Conservation (phyloP, 2,888 invertebrate species). For the Luperina nickerlii region DNA sequence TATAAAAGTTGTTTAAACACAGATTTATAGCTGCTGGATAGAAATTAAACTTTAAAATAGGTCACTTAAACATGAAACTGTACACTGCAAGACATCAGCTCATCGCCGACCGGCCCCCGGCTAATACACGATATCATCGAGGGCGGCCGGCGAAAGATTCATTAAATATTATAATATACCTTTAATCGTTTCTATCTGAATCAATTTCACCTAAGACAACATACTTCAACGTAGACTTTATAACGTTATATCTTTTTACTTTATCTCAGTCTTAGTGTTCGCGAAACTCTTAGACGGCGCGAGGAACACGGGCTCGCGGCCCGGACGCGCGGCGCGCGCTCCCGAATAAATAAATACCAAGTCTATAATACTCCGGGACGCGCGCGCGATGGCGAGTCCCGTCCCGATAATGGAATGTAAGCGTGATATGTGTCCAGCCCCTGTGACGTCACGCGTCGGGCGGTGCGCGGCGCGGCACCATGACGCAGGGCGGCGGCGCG, state of each 20-base stretch:
- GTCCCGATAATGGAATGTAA: slow-evolving; percentile 90
- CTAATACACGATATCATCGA: slow-evolving; percentile 63
- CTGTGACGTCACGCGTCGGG: slow-evolving; percentile 74
- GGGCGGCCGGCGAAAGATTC: slow-evolving; percentile 78
- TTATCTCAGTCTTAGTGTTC: slow-evolving; percentile 90
- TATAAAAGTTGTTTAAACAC: slow-evolving; percentile 91
- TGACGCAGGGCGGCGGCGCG: slow-evolving; percentile 70
- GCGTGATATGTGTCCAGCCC: slow-evolving; percentile 81
- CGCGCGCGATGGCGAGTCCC: slow-evolving; percentile 81
- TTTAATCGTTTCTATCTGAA: slow-evolving; percentile 89
- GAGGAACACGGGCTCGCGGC: slow-evolving; percentile 78
- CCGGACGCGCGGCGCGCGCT: slow-evolving; percentile 63
- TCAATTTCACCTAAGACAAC: slow-evolving; percentile 90
- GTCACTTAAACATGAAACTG: slow-evolving; percentile 86
- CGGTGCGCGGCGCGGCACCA: slow-evolving; percentile 71
- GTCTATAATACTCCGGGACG: slow-evolving; percentile 88
- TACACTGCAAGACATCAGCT: slow-evolving; percentile 86
- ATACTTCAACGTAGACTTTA: slow-evolving; percentile 88
- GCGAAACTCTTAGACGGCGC: slow-evolving; percentile 88
- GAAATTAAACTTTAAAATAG: slow-evolving; percentile 86
- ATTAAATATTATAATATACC: slow-evolving; percentile 87
- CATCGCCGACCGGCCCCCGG: slow-evolving; percentile 52
- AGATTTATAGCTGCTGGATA: slow-evolving; percentile 87
- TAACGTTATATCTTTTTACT: slow-evolving; percentile 88
- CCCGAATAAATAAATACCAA: slow-evolving; percentile 89